phyloP scores from a whole-genome alignment of 2,888 invertebrate species.

The Pheosia tremula region DNA sequence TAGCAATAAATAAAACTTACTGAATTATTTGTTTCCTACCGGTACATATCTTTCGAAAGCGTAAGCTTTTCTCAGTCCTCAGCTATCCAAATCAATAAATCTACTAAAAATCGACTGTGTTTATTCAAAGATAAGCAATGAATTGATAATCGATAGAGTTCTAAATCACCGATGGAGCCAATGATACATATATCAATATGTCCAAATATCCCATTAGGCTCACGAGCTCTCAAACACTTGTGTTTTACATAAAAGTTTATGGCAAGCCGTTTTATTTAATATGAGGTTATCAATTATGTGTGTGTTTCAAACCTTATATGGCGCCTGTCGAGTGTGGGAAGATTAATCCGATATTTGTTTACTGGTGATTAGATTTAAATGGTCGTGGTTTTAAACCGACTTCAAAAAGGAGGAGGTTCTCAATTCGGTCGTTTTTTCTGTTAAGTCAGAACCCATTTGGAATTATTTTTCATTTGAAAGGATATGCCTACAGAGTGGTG shows the following conservation, averaged over 20 bases:
- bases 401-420: too few species aligned
- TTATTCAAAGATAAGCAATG: conserved; percentile 1
- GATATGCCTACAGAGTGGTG: too few species aligned
- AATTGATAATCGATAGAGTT: conserved; percentile 27
- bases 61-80: background rate
- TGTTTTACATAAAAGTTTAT: conserved; percentile 68
- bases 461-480: too few species aligned
- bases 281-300: conserved; percentile 24
- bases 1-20: too few species aligned
- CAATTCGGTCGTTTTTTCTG: too few species aligned
- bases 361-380: background rate
- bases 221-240: conserved; percentile 36
- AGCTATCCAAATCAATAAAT: background rate
- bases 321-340: background rate
- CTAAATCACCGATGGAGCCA: conserved; percentile 31
- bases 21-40: too few species aligned
- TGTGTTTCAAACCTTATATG: background rate
- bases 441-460: too few species aligned
- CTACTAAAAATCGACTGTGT: background rate
- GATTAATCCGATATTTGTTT: background rate
- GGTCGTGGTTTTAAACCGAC: too few species aligned
- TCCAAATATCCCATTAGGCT: conserved; percentile 35
- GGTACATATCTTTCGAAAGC: background rate
- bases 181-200: conserved; percentile 29
- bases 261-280: conserved; percentile 40